phyloP scores from a whole-genome alignment of 1,140 invertebrate species.

The Diorhabda sublineata region DNA sequence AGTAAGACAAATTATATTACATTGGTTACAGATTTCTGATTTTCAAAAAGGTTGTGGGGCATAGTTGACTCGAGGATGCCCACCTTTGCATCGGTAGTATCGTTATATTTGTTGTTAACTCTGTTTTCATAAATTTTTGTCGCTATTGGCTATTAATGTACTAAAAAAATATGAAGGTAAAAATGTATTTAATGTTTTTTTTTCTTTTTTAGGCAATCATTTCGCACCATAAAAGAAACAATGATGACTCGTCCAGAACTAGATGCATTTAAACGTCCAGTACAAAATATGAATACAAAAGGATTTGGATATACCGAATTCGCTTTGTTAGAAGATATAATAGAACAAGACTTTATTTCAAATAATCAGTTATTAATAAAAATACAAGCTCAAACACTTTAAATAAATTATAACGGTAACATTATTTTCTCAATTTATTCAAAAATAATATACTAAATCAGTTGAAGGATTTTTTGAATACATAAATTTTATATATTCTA shows the following conservation, averaged over 20 bases:
- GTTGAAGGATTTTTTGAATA: too few species aligned
- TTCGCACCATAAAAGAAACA: conserved; percentile 62
- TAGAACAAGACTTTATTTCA: conserved; percentile 39
- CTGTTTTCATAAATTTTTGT: background rate
- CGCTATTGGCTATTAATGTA: background rate
- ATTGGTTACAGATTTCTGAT: too few species aligned
- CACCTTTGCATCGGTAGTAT: too few species aligned
- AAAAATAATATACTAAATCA: too few species aligned
- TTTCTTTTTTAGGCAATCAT: conserved; percentile 49
- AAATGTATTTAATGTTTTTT: background rate
- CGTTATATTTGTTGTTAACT: too few species aligned
- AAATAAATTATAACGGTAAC: too few species aligned
- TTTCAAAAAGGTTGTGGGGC: too few species aligned
- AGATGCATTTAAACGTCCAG: conserved; percentile 67
- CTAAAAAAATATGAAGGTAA: background rate
- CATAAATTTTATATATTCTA: too few species aligned
- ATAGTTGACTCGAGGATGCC: too few species aligned
- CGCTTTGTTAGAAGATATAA: conserved; percentile 61
- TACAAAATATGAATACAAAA: conserved; percentile 60
- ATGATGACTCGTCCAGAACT: conserved; percentile 69
- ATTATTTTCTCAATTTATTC: too few species aligned
- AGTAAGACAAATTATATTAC: too few species aligned
- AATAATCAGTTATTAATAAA: conserved; percentile 39
- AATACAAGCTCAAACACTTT: conserved; percentile 27
- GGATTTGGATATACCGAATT: conserved; percentile 77